Evolutionary conservation across 2,888 invertebrate species (phyloP).

Genomic region (Pterostichus niger): DNA sequence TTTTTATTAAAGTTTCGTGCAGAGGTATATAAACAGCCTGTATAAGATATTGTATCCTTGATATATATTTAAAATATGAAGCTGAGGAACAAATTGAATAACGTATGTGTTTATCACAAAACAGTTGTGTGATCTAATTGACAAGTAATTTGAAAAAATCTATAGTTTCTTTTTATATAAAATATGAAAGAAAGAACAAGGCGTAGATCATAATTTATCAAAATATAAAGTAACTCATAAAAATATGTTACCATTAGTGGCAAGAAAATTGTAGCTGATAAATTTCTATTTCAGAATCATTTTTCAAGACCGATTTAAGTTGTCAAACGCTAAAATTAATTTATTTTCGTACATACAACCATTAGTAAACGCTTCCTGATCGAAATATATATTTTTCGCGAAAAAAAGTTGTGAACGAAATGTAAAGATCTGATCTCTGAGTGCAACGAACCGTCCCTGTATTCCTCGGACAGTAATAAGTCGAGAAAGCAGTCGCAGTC

Average conservation of each 20-base stretch:
- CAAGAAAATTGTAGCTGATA: neutral
- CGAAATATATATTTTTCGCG: neutral
- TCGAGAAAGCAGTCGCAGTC: slow-evolving; percentile 40
- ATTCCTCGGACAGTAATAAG: slow-evolving; percentile 54
- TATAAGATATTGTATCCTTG: too few species aligned
- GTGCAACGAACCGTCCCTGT: slow-evolving; percentile 33
- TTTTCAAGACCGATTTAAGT: slow-evolving; percentile 1
- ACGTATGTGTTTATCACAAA: too few species aligned
- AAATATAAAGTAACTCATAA: too few species aligned
- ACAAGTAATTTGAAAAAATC: too few species aligned
- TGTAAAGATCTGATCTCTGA: slow-evolving; percentile 3
- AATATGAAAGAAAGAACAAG: too few species aligned
- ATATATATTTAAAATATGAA: too few species aligned
- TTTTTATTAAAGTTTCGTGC: too few species aligned
- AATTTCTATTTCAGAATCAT: neutral
- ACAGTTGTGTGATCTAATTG: too few species aligned
- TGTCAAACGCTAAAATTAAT: slow-evolving; percentile 12
- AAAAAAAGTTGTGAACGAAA: slow-evolving; percentile 16
- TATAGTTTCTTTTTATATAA: too few species aligned
- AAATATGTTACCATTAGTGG: neutral
- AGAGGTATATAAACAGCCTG: too few species aligned
- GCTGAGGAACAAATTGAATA: too few species aligned
- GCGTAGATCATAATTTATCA: too few species aligned
- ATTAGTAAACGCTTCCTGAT: slow-evolving; percentile 1
- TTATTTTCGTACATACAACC: neutral